Percentiles rank a stretch among this genome's conserved stretches.
Evolutionary conservation across 2,113 vertebrate genomes (phyloP).

Genomic region (Thalassoma bifasciatum): DNA sequence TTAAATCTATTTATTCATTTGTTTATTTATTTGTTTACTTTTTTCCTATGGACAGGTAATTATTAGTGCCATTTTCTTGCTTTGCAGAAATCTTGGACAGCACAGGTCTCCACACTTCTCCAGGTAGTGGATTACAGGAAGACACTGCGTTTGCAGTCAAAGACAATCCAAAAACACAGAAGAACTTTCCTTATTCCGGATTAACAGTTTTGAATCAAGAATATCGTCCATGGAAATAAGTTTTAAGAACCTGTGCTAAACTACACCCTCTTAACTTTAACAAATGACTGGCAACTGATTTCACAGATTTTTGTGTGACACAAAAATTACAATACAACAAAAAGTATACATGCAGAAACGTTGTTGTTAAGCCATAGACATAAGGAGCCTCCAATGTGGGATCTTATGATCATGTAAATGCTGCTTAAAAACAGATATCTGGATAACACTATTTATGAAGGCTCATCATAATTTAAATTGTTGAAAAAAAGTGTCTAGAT

Average conservation of each 20-base stretch:
- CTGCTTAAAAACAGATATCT: slow-evolving; percentile 36
- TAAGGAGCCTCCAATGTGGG: neutral
- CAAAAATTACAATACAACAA: neutral
- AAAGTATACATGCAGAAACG: neutral
- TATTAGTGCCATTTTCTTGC: neutral
- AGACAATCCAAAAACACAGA: slow-evolving; percentile 56
- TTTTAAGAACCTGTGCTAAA: neutral
- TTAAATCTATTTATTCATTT: no score
- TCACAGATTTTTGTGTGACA: neutral
- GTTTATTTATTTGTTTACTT: no score
- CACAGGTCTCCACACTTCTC: slow-evolving; percentile 50
- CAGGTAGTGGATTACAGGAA: slow-evolving; percentile 41
- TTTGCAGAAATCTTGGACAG: slow-evolving; percentile 69
- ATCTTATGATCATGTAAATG: slow-evolving; percentile 25
- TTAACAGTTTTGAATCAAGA: slow-evolving; percentile 72
- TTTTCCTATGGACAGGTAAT: no score
- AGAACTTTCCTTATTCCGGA: slow-evolving; percentile 62
- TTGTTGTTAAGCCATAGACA: slow-evolving; percentile 4
- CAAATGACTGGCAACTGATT: neutral
- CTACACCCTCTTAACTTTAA: neutral
- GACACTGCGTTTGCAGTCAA: slow-evolving; percentile 50
- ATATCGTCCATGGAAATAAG: slow-evolving; percentile 84
- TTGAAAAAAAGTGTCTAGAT: slow-evolving; percentile 44
- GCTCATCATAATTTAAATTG: slow-evolving; percentile 47
- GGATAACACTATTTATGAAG: slow-evolving; percentile 44